These are phyloP conservation scores for Caenorhabditis sp. DNA, from an alignment of 2,888 invertebrate species.

Conservation along the genomic window DNA sequence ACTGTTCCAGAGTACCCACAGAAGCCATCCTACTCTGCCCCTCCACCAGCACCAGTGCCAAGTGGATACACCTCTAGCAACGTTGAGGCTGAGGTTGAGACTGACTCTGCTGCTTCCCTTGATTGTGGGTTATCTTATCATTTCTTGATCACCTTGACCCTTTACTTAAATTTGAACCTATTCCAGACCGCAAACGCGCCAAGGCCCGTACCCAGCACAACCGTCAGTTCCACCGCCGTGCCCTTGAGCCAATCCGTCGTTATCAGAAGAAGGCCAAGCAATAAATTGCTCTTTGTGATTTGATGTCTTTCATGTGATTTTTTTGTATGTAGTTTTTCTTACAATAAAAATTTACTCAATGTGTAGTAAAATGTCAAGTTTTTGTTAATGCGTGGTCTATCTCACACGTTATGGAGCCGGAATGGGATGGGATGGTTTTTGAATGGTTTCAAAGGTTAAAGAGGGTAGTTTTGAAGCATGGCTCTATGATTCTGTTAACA, in stretches of 20 bases:
- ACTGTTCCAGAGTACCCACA: conserved; percentile 13
- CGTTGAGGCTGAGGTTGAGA: conserved; percentile 3
- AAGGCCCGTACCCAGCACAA: conserved; percentile 38
- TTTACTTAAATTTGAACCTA: background rate
- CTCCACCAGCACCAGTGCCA: conserved; percentile 30
- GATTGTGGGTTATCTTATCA: background rate
- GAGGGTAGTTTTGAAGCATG: too few species aligned
- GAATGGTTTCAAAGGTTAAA: too few species aligned
- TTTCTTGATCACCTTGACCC: background rate
- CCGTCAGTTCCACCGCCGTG: conserved; percentile 44
- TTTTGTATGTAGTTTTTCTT: background rate
- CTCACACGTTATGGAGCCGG: too few species aligned
- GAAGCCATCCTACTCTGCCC: conserved; percentile 35
- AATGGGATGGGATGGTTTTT: too few species aligned
- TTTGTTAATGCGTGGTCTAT: too few species aligned
- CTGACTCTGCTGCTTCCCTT: conserved; percentile 2
- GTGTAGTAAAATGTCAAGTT: too few species aligned
- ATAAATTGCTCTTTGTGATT: too few species aligned
- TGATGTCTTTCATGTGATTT: background rate
- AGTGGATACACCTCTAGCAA: conserved; percentile 9
- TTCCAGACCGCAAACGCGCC: conserved; percentile 43
- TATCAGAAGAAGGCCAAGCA: conserved; percentile 43
- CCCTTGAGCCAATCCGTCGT: conserved; percentile 42
- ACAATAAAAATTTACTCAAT: background rate
- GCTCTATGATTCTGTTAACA: too few species aligned